Evolutionary conservation across 30 jellyfish, hydroid and myxozoan genomes (phyloP).

Genomic region (Aurelia sp.): DNA sequence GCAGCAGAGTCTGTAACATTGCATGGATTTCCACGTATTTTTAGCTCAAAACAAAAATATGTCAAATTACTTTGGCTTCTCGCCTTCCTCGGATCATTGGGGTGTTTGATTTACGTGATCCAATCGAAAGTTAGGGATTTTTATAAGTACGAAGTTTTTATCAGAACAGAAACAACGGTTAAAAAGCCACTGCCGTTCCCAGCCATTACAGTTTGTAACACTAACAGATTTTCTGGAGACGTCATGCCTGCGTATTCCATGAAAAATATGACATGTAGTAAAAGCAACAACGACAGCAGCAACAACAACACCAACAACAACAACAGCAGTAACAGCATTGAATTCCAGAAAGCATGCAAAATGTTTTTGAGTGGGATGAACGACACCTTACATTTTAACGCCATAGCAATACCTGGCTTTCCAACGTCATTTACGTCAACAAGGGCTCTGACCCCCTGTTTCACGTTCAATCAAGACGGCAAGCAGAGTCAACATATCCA

Average conservation of each 20-base stretch:
- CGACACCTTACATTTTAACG: conserved; percentile 37
- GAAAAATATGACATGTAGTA: conserved; percentile 11
- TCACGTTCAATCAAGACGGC: conserved; percentile 45
- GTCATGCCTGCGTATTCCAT: not conserved
- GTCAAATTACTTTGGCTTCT: conserved; percentile 24
- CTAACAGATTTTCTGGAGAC: conserved; percentile 17
- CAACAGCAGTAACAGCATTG: not conserved
- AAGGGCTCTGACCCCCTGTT: conserved; percentile 7
- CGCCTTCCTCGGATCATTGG: conserved; percentile 11
- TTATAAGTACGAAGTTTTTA: conserved; percentile 25
- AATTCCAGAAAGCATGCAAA: conserved; percentile 46
- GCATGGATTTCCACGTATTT: conserved; percentile 39
- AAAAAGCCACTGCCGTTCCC: conserved; percentile 48
- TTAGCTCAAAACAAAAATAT: not conserved
- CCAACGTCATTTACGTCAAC: conserved; percentile 14
- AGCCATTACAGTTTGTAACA: conserved; percentile 38
- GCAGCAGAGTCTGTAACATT: conserved; percentile 41
- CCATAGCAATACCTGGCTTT: conserved; percentile 3
- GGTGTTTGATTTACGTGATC: not conserved
- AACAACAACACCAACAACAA: not conserved
- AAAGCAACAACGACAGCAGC: not conserved
- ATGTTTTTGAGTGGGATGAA: conserved; percentile 46
- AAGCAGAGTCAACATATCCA: conserved; percentile 1
- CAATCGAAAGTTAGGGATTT: not conserved
- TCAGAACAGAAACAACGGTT: conserved; percentile 15